These are phyloP conservation scores for Aspidiotus destructor DNA, from an alignment of 2,888 invertebrate species.

Conservation along the genomic window DNA sequence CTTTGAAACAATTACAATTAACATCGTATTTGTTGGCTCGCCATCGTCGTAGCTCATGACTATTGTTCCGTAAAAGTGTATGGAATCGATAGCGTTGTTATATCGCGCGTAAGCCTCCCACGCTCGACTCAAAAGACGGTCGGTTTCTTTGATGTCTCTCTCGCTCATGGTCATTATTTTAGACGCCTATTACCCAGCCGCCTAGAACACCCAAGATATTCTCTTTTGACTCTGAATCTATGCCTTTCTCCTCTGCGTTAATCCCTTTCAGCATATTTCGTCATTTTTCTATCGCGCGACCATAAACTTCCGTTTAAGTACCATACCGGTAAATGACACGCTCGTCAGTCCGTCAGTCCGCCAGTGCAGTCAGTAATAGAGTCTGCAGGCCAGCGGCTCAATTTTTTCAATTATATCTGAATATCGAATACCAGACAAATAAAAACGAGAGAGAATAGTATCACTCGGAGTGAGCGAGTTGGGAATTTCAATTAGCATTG, in stretches of 20 bases:
- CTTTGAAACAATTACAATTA: conserved; percentile 29
- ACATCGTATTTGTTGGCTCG: conserved; percentile 22
- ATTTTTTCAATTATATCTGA: conserved; percentile 2
- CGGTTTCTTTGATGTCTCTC: conserved; percentile 31
- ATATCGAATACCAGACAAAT: not conserved
- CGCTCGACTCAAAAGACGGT: conserved; percentile 30
- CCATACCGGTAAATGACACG: not conserved
- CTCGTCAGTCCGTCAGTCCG: not conserved
- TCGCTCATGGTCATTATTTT: conserved; percentile 33
- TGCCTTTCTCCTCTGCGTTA: not conserved
- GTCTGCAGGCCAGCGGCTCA: conserved; percentile 4
- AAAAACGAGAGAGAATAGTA: not conserved
- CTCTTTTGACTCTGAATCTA: conserved; percentile 10
- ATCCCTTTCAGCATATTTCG: conserved; percentile 3
- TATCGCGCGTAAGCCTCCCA: conserved; percentile 28
- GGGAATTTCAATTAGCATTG: no score
- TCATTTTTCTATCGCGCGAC: conserved; percentile 4
- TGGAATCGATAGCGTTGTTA: conserved; percentile 31
- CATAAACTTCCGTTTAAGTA: conserved; percentile 4
- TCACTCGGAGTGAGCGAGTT: no score
- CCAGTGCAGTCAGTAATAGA: not conserved
- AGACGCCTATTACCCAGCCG: conserved; percentile 32
- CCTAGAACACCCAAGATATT: conserved; percentile 31
- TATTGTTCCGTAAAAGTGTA: conserved; percentile 31
- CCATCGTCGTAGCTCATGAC: conserved; percentile 18